Evolutionary conservation across 2,113 vertebrate species (phyloP).

Genomic region (Setophaga petechia): DNA sequence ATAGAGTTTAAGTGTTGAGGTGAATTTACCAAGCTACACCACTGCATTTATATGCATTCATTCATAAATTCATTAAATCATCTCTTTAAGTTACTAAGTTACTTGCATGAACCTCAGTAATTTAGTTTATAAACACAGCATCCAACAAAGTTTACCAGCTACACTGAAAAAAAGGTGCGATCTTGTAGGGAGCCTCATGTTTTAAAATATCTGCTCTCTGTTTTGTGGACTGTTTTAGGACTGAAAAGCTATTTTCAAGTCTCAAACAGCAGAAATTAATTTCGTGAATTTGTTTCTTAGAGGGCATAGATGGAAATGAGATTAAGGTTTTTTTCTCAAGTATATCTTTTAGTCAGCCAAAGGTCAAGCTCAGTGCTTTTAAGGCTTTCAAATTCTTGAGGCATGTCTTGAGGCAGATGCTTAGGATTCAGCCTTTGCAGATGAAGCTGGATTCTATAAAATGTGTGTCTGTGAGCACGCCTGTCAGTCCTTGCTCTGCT

Average conservation of each 20-base stretch:
- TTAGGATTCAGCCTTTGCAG: not conserved
- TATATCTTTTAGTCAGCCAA: not conserved
- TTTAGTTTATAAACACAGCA: not conserved
- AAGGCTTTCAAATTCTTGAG: not conserved
- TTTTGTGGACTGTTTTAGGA: not conserved
- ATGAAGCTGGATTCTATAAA: not conserved
- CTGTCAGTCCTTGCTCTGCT: not conserved
- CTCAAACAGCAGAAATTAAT: not conserved
- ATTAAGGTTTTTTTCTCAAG: not conserved
- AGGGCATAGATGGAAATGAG: not conserved
- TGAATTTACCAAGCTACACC: not conserved
- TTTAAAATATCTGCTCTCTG: not conserved
- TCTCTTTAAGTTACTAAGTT: not conserved
- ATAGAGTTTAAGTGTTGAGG: not conserved
- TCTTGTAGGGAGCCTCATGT: not conserved
- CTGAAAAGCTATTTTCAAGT: not conserved
- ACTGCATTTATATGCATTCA: not conserved
- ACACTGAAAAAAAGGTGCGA: not conserved
- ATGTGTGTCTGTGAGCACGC: accelerated
- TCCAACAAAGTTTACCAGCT: not conserved
- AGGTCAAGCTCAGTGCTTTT: not conserved
- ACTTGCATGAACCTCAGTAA: not conserved
- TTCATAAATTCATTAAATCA: not conserved
- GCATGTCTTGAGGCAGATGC: not conserved
- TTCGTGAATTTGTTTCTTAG: not conserved